These are phyloP conservation scores for Scomberomorus guttatus DNA, from an alignment of 2,797 vertebrate genomes.

Conservation along the genomic window DNA sequence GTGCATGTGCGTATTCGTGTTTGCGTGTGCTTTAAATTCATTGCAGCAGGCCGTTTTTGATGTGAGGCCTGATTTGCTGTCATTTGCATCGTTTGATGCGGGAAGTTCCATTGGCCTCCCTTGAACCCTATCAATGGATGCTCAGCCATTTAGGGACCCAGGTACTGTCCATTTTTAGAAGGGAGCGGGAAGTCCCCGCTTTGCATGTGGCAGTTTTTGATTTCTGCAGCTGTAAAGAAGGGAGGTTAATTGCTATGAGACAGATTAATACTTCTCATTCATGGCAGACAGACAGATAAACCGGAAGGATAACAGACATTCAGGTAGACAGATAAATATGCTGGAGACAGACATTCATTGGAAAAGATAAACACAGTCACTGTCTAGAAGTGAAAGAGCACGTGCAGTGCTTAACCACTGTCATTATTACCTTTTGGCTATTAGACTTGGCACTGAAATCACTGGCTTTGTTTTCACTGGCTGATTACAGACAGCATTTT, in stretches of 20 bases:
- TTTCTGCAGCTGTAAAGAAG: constrained; percentile 17
- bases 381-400: constrained; percentile 29
- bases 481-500: constrained; percentile 24
- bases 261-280: constrained; percentile 18
- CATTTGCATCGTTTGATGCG: constrained; percentile 67
- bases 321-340: constrained; percentile 49
- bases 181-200: background rate
- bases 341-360: constrained; percentile 30
- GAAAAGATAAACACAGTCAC: constrained; percentile 23
- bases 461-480: constrained; percentile 37
- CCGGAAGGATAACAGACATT: constrained; percentile 23
- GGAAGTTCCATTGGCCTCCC: constrained; percentile 64
- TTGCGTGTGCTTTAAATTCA: constrained; percentile 33
- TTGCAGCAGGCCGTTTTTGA: constrained; percentile 22
- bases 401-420: constrained; percentile 27
- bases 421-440: constrained; percentile 37
- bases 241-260: constrained; percentile 36
- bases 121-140: constrained; percentile 44
- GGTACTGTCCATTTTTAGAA: constrained; percentile 36
- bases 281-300: constrained; percentile 11
- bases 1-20: background rate
- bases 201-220: background rate
- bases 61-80: constrained; percentile 51
- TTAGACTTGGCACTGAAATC: constrained; percentile 32
- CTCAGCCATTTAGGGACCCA: background rate